Evolutionary conservation across 1,140 invertebrate species (phyloP), one percentile per base, ranked within the genome.

Genomic region (Reticulitermes speratus): DNA sequence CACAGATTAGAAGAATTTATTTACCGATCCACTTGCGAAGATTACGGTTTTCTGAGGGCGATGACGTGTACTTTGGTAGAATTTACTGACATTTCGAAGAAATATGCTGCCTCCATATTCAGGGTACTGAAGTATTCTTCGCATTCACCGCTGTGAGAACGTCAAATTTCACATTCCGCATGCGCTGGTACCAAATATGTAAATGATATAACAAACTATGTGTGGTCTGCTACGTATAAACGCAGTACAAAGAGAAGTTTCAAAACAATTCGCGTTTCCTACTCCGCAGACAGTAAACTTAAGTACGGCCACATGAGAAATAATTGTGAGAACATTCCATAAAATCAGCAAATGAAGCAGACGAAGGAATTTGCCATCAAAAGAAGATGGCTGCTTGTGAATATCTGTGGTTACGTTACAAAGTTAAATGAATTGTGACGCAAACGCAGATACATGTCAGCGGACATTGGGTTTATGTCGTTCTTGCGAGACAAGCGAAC

Each of bases 191-290:
- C 5, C 52, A 19, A 16, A 16, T 55, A 75, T 75, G 12, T 30
- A n/a, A 30, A 75, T 30, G n/a, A n/a, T 75, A 30, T 75, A 75
- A 75, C n/a, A 75, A 75, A 75, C 65, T 75, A 75, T 75, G 65
- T 25, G 25, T 1, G n/a, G 65, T 75, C 14, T 16, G 8, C 25
- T 30, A 30, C 7, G 25, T 75, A 16, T 19, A 59, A 59, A 23
- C 6, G 2, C 14, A 75, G 65, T 23, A 48, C 45, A n/a, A 65
- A 75, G 65, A 30, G 25, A 75, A 75, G 8, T 75, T 75, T 0
- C n/a, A 30, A 25, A 75, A 75, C 65, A 75, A 30, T 75, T 14
- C n/a, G 14, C 65, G n/a, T 75, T 25, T n/a, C 65, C 25, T 25
- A 75, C 1, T 0, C 65, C 65, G n/a, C 65, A 75, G n/a, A 75